A percentile compares a stretch with the other conserved stretches of the same genome.
Evolutionary conservation across 2,113 vertebrate species (phyloP).

Genomic region (Albula goreensis): DNA sequence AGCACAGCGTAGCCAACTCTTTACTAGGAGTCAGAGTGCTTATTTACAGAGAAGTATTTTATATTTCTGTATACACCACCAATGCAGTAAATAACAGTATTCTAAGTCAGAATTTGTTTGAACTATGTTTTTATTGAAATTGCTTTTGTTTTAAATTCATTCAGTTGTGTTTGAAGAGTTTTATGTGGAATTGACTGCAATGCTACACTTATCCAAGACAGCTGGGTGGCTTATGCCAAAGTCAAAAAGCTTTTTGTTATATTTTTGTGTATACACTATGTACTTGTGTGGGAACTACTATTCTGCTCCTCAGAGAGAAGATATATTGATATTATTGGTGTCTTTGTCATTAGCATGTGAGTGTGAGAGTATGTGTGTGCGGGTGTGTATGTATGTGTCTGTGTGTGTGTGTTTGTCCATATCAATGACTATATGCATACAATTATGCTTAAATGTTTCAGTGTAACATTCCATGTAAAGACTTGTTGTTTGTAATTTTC

Average conservation of each 20-base stretch:
- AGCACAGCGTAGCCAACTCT: not conserved
- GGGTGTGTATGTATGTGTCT: not conserved
- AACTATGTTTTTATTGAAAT: not conserved
- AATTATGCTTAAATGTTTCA: conserved; percentile 35
- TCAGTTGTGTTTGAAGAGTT: not conserved
- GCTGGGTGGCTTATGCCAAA: conserved; percentile 28
- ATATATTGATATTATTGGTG: conserved; percentile 3
- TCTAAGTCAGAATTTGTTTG: not conserved
- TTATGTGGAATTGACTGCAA: not conserved
- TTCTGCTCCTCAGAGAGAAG: not conserved
- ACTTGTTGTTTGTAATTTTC: conserved; percentile 64
- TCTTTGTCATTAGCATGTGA: not conserved
- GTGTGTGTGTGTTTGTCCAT: not conserved
- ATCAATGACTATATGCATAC: not conserved
- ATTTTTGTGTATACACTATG: conserved; percentile 12
- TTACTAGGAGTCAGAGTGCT: not conserved
- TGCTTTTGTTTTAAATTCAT: not conserved
- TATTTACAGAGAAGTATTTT: not conserved
- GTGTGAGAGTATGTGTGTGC: not conserved
- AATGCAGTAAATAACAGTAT: not conserved
- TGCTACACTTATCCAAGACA: conserved; percentile 18
- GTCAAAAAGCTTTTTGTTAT: conserved; percentile 9
- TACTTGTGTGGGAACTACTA: conserved; percentile 24
- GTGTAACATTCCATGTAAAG: conserved; percentile 66
- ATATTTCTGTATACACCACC: not conserved